Percentiles rank a stretch among this genome's conserved stretches.
Evolutionary conservation across 2,113 vertebrate species (phyloP).

Genomic region (Lanius ludovicianus): DNA sequence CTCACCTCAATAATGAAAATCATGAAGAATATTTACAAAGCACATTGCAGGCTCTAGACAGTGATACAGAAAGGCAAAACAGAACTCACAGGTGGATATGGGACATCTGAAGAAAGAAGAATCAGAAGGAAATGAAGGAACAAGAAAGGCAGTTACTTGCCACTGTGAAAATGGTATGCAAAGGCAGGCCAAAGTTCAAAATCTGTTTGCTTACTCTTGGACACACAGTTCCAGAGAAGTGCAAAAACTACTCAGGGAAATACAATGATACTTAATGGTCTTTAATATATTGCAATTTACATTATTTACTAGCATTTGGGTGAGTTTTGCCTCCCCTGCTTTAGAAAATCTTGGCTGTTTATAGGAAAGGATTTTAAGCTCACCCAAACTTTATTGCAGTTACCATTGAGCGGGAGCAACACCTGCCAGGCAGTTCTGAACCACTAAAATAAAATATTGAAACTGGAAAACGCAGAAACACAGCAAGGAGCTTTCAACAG

Average conservation of each 20-base stretch:
- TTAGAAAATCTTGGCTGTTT: neutral
- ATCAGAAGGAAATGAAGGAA: neutral
- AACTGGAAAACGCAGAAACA: neutral
- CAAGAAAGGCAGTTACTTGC: neutral
- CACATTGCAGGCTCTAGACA: neutral
- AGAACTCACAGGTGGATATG: neutral
- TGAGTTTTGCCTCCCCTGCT: neutral
- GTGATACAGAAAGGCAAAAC: neutral
- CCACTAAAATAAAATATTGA: neutral
- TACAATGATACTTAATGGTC: neutral
- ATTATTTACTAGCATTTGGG: neutral
- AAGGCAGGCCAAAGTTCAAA: neutral
- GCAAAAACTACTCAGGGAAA: neutral
- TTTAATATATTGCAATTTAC: neutral
- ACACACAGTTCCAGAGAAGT: neutral
- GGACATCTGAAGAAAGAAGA: neutral
- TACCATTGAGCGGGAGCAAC: neutral
- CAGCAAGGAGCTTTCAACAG: neutral
- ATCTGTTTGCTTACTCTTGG: neutral
- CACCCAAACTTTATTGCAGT: neutral
- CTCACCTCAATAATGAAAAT: neutral
- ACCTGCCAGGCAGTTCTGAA: neutral
- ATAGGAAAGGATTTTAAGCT: neutral
- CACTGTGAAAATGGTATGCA: neutral
- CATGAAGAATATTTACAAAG: neutral